Evolutionary conservation across 2,888 invertebrate species (phyloP), one percentile per base, ranked within the genome.

Genomic region (Phalera bucephala): DNA sequence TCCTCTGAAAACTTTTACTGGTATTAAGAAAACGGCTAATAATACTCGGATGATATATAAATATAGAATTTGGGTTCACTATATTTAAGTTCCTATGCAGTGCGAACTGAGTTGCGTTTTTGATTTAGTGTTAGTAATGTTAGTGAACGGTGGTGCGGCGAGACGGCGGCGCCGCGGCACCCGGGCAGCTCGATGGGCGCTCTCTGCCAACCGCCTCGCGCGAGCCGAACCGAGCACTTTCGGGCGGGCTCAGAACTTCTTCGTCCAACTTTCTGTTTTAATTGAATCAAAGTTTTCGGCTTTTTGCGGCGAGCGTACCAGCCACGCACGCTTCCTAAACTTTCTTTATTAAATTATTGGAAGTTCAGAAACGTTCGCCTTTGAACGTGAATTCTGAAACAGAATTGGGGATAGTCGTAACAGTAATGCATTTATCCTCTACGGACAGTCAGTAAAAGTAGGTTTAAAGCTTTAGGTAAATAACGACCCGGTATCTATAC

Each of bases 271-370:
- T 86, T 80, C 73, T 76, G 82, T 85, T 87, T 85, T 89, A 87
- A 88, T 89, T 88, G 86, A 88, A 88, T 88, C 82, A 83, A 85
- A 87, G 86, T 86, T 86, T 85, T 86, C 81, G 83, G 87, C 84
- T 88, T 88, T 87, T 87, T 88, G 88, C 75, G 88, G 87, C 79
- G 73, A 83, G 81, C 82, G 76, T 80, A 78, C 81, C 82, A 82
- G 77, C 83, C 85, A 87, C 85, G 88, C 85, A 88, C 87, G 87
- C 80, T 80, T 75, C 68, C 72, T 75, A 80, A 88, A 89, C 80
- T 88, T 89, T 87, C 84, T 83, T 87, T 89, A 89, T 89, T 88
- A 88, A 87, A 89, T 88, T 88, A 89, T 89, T 85, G 84, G 82
- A 78, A 84, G 85, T 85, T 85, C 77, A 79, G 86, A 83, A 86